Percentiles rank a stretch among this genome's conserved stretches.
phyloP scores from a whole-genome alignment of 23 tunicate species.

The Clavelina lepadiformis region DNA sequence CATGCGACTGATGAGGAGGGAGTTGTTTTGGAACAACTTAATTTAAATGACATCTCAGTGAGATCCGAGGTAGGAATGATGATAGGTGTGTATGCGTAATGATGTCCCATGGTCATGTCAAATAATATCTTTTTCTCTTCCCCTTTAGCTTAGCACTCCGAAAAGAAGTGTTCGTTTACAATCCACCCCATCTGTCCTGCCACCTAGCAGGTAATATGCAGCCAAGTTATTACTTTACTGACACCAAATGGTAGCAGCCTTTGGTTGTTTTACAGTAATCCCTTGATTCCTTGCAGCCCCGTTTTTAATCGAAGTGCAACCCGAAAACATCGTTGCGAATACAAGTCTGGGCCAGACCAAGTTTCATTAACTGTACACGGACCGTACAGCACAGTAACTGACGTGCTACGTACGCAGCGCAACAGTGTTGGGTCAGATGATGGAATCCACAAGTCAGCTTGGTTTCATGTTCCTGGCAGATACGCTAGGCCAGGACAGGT shows the following conservation, averaged over 20 bases:
- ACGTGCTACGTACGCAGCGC: constrained; percentile 28
- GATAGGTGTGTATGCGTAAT: no score
- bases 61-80: constrained; percentile 8
- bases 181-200: neutral
- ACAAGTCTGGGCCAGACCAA: constrained; percentile 23
- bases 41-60: neutral
- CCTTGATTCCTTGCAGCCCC: no score
- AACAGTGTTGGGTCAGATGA: constrained; percentile 11
- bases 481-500: constrained; percentile 58
- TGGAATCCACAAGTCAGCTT: constrained; percentile 54
- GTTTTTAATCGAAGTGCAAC: neutral
- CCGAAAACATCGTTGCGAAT: constrained; percentile 19
- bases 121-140: no score
- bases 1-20: neutral
- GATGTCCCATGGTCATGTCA: no score
- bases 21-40: neutral
- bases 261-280: no score
- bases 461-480: constrained; percentile 83
- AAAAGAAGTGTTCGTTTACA: constrained; percentile 19
- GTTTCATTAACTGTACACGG: constrained; percentile 64
- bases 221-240: no score
- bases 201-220: neutral
- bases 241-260: no score
- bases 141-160: constrained; percentile 8
- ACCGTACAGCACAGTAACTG: constrained; percentile 34